Conservation (phyloP, 2,888 invertebrate species). For the Dasypogon diadema region DNA sequence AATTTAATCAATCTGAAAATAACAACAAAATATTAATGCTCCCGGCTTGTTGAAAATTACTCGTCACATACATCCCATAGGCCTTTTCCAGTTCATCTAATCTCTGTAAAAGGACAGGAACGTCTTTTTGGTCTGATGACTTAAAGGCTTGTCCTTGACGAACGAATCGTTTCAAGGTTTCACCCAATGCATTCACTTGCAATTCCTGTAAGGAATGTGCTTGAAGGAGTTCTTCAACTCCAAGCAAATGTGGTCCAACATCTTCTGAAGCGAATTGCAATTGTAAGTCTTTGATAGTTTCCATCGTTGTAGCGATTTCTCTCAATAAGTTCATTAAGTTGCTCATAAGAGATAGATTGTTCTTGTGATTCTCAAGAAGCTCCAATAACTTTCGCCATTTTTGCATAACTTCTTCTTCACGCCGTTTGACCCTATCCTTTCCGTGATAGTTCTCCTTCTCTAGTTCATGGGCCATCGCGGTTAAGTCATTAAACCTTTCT, state of each 20-base stretch:
- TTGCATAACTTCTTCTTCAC: slow-evolving; percentile 78
- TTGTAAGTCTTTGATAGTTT: slow-evolving; percentile 87
- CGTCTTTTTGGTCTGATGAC: slow-evolving; percentile 72
- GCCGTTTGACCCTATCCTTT: slow-evolving; percentile 78
- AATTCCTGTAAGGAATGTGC: slow-evolving; percentile 94
- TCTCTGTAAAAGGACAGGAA: slow-evolving; percentile 75
- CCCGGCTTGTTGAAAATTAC: not conserved
- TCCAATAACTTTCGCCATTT: slow-evolving; percentile 90
- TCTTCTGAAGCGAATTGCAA: slow-evolving; percentile 80
- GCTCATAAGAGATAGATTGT: slow-evolving; percentile 82
- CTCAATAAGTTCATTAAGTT: slow-evolving; percentile 88
- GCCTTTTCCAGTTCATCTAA: slow-evolving; percentile 82
- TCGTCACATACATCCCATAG: slow-evolving; percentile 75
- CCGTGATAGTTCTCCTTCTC: slow-evolving; percentile 93
- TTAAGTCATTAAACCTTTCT: slow-evolving; percentile 93
- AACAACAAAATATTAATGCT: not conserved
- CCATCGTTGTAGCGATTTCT: slow-evolving; percentile 90
- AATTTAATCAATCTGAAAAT: slow-evolving; percentile 61
- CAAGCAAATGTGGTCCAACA: slow-evolving; percentile 92
- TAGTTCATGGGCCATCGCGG: slow-evolving; percentile 93
- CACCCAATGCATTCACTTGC: slow-evolving; percentile 89
- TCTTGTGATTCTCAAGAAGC: slow-evolving; percentile 85
- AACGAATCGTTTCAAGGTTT: slow-evolving; percentile 83
- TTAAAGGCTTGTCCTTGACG: slow-evolving; percentile 75
- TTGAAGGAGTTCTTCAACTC: slow-evolving; percentile 94